Conservation (phyloP, 2,888 invertebrate species). For the Brenthis daphne region DNA sequence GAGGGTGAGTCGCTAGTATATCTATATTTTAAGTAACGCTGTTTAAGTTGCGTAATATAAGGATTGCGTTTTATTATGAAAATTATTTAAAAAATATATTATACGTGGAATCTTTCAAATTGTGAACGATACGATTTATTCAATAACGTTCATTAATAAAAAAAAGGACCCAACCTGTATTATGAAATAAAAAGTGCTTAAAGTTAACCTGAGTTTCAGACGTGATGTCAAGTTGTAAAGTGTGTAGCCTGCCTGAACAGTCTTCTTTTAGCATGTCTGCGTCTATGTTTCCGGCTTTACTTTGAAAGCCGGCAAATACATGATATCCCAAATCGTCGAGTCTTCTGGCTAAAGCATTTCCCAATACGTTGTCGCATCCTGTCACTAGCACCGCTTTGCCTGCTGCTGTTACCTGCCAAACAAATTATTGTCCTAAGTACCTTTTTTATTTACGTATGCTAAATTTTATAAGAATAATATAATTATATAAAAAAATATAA, state of each 20-base stretch:
- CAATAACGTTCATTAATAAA: no score
- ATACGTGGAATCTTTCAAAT: no score
- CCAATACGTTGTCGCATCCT: conserved; percentile 90
- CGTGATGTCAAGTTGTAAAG: conserved; percentile 90
- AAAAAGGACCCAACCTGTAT: neutral
- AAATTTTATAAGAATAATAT: no score
- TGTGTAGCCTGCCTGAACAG: conserved; percentile 87
- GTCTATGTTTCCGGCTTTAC: conserved; percentile 84
- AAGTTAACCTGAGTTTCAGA: conserved; percentile 85
- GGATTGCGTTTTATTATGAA: neutral
- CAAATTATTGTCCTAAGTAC: neutral
- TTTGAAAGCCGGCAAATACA: conserved; percentile 92
- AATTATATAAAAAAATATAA: no score
- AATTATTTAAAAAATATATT: neutral
- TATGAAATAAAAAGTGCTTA: neutral
- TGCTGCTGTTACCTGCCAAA: conserved; percentile 87
- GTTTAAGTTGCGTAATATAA: no score
- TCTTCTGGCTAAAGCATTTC: conserved; percentile 88
- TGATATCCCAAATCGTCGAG: conserved; percentile 93
- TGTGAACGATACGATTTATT: no score
- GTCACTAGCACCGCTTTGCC: conserved; percentile 93
- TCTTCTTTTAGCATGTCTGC: conserved; percentile 89
- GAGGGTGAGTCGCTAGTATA: no score
- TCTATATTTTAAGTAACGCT: no score
- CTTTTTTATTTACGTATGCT: neutral